Conservation (phyloP, 2,888 invertebrate genomes). For the Drosophila setosimentum region DNA sequence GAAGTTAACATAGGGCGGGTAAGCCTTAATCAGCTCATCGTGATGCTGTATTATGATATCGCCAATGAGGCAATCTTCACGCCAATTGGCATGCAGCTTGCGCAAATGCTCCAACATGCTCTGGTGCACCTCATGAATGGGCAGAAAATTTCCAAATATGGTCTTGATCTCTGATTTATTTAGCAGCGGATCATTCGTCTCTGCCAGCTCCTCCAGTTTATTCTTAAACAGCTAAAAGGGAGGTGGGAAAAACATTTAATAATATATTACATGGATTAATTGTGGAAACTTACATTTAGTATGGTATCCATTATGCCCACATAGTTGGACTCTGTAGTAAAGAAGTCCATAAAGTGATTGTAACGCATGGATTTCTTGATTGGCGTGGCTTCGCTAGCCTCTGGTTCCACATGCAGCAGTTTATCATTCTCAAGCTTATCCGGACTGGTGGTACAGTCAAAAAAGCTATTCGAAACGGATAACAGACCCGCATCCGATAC, state of each 20-base stretch:
- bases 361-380: constrained; percentile 85
- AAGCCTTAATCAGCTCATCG: constrained; percentile 95
- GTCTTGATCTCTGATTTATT: constrained; percentile 97
- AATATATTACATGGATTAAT: not conserved
- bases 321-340: constrained; percentile 99
- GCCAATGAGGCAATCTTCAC: constrained; percentile 94
- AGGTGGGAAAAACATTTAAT: constrained; percentile 19
- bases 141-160: constrained; percentile 97
- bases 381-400: constrained; percentile 79
- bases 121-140: constrained; percentile 97
- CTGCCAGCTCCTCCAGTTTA: constrained; percentile 94
- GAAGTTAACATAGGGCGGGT: constrained; percentile 99
- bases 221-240: constrained; percentile 94
- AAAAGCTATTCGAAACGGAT: constrained; percentile 93
- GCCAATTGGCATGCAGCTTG: constrained; percentile 88
- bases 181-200: constrained; percentile 91
- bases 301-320: constrained; percentile 97
- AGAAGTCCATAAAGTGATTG: constrained; percentile 90
- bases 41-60: constrained; percentile 95
- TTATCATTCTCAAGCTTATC: constrained; percentile 87
- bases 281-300: constrained; percentile 89
- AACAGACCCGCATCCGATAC: constrained; percentile 94
- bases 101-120: constrained; percentile 88
- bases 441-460: constrained; percentile 95
- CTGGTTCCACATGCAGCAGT: constrained; percentile 77